Evolutionary conservation across 2,888 invertebrate species (phyloP), one percentile per base, ranked within the genome.

Genomic region (Nezara viridula): DNA sequence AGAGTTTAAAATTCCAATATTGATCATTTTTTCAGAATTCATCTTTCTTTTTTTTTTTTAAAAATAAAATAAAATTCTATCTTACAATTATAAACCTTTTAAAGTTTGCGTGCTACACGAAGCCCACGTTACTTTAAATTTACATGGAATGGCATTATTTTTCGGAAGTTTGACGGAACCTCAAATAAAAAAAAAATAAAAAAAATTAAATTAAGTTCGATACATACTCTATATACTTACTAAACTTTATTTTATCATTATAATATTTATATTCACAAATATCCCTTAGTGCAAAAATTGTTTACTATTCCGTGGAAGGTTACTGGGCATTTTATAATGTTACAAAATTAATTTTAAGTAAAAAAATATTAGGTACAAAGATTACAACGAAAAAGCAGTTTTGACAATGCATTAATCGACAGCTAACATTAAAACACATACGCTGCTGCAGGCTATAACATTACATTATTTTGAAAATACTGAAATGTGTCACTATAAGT

Each of bases 401-500:
- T 81, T 81, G 44, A 81, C n/a, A 9, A 44, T 87, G 21, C 37
- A 16, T 60, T n/a, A 66, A 60, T 87, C 32, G 66, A 88, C 16
- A 73, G 32, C 47, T 88, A 87, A 66, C 60, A 88, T 27, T 21
- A 77, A 47, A 47, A 66, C 66, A 88, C 47, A 73, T 77, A 88
- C n/a, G 81, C 81, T 81, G 81, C 88, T 88, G 88, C 73, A 88
- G 66, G 88, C 66, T 88, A 77, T 86, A 19, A 73, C 55, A 86
- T 86, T 86, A 52, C 37, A 52, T 86, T 73, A 52, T 50, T 86
- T 86, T 86, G 55, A 86, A 85, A 86, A 88, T 85, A 73, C 89
- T 77, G 89, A 90, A 88, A 90, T 44, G 85, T 88, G 88, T 88
- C 66, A 27, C 89, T 88, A 86, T 85, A 88, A 89, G 44, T 47